Evolutionary conservation across 2,888 invertebrate genomes (phyloP).

Genomic region (Zygogramma bicolorata): DNA sequence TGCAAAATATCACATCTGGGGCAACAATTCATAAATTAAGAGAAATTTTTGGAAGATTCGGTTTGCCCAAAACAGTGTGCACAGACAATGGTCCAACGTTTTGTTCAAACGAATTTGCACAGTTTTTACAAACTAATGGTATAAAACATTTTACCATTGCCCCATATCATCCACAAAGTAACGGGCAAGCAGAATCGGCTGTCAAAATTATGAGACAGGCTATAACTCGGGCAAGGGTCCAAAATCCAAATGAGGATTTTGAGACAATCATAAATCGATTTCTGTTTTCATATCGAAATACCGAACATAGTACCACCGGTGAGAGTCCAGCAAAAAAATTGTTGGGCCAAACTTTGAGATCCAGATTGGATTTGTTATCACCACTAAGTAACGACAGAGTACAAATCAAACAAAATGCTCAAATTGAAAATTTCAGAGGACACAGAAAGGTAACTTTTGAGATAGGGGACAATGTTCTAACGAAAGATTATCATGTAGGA

Average conservation of each 20-base stretch:
- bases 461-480: not conserved
- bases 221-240: not conserved
- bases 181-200: conserved; percentile 20
- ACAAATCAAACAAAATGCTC: not conserved
- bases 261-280: not conserved
- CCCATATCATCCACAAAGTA: conserved; percentile 37
- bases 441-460: not conserved
- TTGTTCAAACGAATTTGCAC: conserved; percentile 25
- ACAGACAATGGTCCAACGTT: conserved; percentile 45
- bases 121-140: conserved; percentile 14
- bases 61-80: conserved; percentile 41
- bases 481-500: not conserved
- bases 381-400: not conserved
- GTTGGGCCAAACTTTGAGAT: conserved; percentile 15
- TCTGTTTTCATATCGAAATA: conserved; percentile 21
- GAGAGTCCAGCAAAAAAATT: conserved; percentile 13
- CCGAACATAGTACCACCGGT: conserved; percentile 11
- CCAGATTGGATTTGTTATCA: conserved; percentile 14
- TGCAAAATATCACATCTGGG: conserved; percentile 29
- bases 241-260: conserved; percentile 8
- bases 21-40: conserved; percentile 38
- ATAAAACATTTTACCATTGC: conserved; percentile 47
- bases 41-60: conserved; percentile 38
- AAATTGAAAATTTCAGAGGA: not conserved
- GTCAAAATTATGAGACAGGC: conserved; percentile 27